Base-by-base conservation (phyloP, 2,113 vertebrate species). In the Holacanthus passer region DNA sequence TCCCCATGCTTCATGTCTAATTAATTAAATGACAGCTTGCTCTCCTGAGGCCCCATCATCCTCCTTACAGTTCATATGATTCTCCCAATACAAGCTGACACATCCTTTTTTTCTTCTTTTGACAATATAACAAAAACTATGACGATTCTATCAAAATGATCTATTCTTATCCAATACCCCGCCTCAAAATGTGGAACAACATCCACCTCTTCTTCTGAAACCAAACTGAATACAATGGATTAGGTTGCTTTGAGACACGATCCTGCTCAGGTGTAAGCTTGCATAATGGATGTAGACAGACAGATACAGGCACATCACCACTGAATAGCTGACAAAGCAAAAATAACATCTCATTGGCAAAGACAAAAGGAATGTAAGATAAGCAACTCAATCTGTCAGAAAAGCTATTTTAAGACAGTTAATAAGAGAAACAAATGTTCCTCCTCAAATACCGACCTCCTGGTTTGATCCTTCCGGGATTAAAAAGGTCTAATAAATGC, bases 21-120 rank as follows among this genome's bases (percentile, higher is more conserved):
- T 84, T 90, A 91, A 92, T 90, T 88, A 89, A 87, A 80, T 78
- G 78, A 85, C 82, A 87, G 82, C 66, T 67, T 24, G 77, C 59
- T 88, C 86, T 88, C 86, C 48, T 37, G 81, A 73, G 89, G 85
- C 72, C 24, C 66, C 77, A 62, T 84, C 86, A 56, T 71, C 64
- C 65, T 88, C 67, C 65, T 77, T 47, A 69, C 74, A 55, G 73
- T 45, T 77, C 32, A 35, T 45, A 74, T 4, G 63, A 59, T 79
- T 83, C 64, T 71, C 71, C 59, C 71, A 73, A 77, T 39, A 50
- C 24, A 45, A 32, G 41, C 65, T 70, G 83, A 80, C 64, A 63
- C 35, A 79, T 20, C 7, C 11, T n/a, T 27, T 64, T 50, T 32
- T 56, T 29, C 29, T 62, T 66, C 27, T 43, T 70, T 47, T 82